phyloP scores from a whole-genome alignment of 2,797 vertebrate genomes.

The Falco rusticolus region DNA sequence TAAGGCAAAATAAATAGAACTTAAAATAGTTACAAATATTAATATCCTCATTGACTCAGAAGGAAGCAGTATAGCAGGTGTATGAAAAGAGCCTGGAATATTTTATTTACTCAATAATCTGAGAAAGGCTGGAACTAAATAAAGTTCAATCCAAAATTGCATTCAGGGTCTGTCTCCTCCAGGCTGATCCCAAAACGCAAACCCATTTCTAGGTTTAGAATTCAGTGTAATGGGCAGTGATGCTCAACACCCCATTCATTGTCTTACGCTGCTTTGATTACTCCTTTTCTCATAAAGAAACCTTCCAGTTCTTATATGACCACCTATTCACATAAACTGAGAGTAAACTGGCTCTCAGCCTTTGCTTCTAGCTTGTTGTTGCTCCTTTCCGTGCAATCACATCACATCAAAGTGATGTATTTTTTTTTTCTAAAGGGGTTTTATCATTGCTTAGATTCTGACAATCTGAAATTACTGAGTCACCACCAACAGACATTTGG shows the following conservation, averaged over 20 bases:
- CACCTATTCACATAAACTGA: slow-evolving; percentile 5
- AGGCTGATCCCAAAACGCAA: not conserved
- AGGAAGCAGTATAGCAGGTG: slow-evolving; percentile 10
- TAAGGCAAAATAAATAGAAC: slow-evolving; percentile 30
- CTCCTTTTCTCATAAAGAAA: slow-evolving; percentile 33
- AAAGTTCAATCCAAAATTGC: not conserved
- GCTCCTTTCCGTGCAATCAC: not conserved
- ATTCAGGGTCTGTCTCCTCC: not conserved
- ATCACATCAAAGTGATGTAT: not conserved
- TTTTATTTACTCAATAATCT: slow-evolving; percentile 2
- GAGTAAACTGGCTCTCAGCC: not conserved
- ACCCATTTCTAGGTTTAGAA: not conserved
- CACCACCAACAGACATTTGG: not conserved
- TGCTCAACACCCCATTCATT: slow-evolving; percentile 19
- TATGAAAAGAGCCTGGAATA: not conserved
- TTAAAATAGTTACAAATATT: slow-evolving; percentile 18
- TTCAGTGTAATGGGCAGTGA: not conserved
- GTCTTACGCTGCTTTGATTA: not conserved
- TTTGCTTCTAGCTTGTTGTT: slow-evolving; percentile 16
- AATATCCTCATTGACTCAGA: not conserved
- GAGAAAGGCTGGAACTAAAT: not conserved
- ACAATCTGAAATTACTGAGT: not conserved
- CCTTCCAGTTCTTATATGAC: not conserved
- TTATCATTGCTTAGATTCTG: not conserved
- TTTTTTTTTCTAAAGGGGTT: not conserved